These are phyloP conservation scores for Dipodomys merriami DNA, from an alignment of 2,113 vertebrate genomes.

Conservation along the genomic window DNA sequence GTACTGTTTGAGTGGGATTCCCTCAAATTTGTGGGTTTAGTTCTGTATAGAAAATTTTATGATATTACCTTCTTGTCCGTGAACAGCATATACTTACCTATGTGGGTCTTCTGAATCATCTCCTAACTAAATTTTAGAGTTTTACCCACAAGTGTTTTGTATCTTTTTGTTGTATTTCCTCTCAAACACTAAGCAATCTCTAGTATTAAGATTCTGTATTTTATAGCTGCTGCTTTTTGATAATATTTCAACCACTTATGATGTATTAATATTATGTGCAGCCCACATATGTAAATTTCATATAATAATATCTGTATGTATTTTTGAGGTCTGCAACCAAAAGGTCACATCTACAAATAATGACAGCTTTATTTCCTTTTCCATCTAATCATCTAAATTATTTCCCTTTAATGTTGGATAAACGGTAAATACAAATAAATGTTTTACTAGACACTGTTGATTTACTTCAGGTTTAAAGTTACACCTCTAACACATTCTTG, in stretches of 20 bases:
- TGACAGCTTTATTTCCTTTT: not conserved
- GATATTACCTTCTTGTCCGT: not conserved
- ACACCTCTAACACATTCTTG: not conserved
- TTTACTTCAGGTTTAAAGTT: not conserved
- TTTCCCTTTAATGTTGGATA: not conserved
- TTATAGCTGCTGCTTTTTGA: not conserved
- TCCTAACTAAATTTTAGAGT: not conserved
- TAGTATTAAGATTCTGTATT: not conserved
- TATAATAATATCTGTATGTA: not conserved
- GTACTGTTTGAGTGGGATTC: not conserved
- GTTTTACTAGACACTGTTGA: not conserved
- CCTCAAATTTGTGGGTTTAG: not conserved
- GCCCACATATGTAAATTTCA: not conserved
- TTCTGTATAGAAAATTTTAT: not conserved
- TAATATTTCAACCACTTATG: too few relatives aligned
- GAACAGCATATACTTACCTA: not conserved
- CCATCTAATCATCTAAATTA: not conserved
- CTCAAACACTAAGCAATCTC: not conserved
- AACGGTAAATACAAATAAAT: not conserved
- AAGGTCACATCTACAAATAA: not conserved
- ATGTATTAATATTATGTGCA: not conserved
- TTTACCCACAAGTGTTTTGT: not conserved
- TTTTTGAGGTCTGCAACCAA: not conserved
- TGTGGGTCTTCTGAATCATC: not conserved
- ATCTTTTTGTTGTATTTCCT: not conserved